Percentiles rank a stretch among this genome's conserved stretches.
phyloP scores from a whole-genome alignment of 1,140 invertebrate species.

The Spodoptera litura region DNA sequence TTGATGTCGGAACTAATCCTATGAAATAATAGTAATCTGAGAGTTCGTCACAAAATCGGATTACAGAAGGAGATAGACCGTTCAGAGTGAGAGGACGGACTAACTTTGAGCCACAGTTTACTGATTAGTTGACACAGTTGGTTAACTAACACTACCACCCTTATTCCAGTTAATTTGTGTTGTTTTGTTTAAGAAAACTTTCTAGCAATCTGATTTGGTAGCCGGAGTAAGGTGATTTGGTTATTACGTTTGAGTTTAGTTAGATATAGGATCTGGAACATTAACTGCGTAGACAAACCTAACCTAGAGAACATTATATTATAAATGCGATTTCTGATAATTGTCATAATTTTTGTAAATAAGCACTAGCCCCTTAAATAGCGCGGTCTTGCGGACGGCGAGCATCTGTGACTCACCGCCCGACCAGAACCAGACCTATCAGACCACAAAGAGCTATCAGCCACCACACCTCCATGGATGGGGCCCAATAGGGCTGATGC shows the following conservation, averaged over 20 bases:
- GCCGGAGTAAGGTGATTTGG: background rate
- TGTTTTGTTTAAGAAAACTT: background rate
- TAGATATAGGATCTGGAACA: too few relatives aligned
- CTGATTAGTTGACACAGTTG: conserved; percentile 28
- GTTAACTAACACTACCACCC: background rate
- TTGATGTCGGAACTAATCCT: background rate
- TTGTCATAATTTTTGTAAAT: too few relatives aligned
- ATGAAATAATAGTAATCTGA: conserved; percentile 32
- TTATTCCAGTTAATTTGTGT: background rate
- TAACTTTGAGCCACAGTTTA: conserved; percentile 29
- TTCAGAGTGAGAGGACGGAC: background rate
- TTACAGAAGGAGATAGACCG: conserved; percentile 15
- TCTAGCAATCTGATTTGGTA: background rate
- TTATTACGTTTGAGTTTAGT: background rate
- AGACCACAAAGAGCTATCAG: too few relatives aligned
- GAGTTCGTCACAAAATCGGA: conserved; percentile 18
- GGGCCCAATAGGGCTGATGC: too few relatives aligned
- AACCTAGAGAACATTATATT: too few relatives aligned
- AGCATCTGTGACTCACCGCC: too few relatives aligned
- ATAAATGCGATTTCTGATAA: too few relatives aligned
- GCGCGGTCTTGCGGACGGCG: too few relatives aligned
- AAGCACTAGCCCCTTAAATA: too few relatives aligned
- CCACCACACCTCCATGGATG: too few relatives aligned
- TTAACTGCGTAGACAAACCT: too few relatives aligned
- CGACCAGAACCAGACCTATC: too few relatives aligned